Percentiles rank a stretch among this genome's conserved stretches.
phyloP scores from a whole-genome alignment of 2,113 vertebrate genomes.

The Tenebrosternarchus preto region DNA sequence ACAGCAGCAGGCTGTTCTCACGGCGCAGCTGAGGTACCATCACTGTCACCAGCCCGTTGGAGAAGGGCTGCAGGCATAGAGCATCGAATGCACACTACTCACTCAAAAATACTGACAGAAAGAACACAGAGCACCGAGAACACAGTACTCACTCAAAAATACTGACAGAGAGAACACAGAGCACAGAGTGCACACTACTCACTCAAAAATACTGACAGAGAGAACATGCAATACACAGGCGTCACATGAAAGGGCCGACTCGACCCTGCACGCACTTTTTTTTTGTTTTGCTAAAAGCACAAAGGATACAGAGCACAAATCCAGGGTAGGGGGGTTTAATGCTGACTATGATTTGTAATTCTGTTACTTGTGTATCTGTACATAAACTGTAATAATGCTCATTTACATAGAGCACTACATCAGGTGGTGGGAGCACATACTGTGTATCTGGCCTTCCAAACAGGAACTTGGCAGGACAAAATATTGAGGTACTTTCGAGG shows the following conservation, averaged over 20 bases:
- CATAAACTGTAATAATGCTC: no score
- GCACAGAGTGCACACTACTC: no score
- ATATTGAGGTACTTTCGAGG: conserved; percentile 96
- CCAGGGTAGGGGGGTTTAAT: no score
- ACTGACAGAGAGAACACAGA: no score
- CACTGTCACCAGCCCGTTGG: conserved; percentile 91
- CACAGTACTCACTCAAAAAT: neutral
- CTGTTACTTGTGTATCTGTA: no score
- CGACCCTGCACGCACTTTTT: no score
- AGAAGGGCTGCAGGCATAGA: conserved; percentile 82
- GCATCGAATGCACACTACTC: neutral
- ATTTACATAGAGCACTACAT: no score
- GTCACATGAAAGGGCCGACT: no score
- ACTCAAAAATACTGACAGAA: neutral
- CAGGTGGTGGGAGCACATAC: conserved; percentile 69
- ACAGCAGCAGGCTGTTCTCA: conserved; percentile 94
- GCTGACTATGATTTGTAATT: neutral
- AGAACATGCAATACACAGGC: no score
- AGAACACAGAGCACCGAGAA: neutral
- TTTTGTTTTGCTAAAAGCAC: neutral
- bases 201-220: no score
- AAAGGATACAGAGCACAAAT: neutral
- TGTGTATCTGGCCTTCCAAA: conserved; percentile 98
- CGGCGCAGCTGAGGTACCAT: conserved; percentile 96
- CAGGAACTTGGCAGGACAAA: conserved; percentile 94